phyloP scores from a whole-genome alignment of 1,140 invertebrate genomes.

The Atta texana region DNA sequence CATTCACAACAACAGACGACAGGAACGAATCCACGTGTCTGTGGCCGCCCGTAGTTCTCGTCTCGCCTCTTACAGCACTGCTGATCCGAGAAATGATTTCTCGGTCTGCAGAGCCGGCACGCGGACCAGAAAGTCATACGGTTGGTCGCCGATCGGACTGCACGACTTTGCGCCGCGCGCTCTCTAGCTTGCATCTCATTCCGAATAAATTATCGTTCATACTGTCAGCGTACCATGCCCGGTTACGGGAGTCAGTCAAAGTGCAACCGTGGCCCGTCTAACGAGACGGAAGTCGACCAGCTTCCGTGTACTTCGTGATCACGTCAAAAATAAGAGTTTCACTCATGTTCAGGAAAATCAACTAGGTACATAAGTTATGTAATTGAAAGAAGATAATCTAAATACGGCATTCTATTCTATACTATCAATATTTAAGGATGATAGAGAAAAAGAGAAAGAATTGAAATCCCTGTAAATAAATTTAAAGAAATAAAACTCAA shows the following conservation, averaged over 20 bases:
- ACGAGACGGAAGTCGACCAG: constrained; percentile 62
- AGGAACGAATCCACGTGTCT: constrained; percentile 65
- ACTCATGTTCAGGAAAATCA: neutral
- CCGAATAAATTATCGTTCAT: constrained; percentile 74
- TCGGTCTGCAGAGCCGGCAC: constrained; percentile 64
- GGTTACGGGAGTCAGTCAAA: constrained; percentile 58
- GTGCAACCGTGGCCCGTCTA: constrained; percentile 67
- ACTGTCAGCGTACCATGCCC: constrained; percentile 51
- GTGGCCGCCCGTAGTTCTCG: constrained; percentile 22
- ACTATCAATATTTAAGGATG: neutral
- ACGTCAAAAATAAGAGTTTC: neutral
- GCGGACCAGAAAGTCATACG: constrained; percentile 62
- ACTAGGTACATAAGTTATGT: neutral
- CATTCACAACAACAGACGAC: constrained; percentile 53
- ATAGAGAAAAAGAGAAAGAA: neutral
- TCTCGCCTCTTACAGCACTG: constrained; percentile 50
- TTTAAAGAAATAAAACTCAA: neutral
- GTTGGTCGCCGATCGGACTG: constrained; percentile 51
- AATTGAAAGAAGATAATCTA: neutral
- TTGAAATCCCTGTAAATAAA: neutral
- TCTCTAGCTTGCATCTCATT: constrained; percentile 63
- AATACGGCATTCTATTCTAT: neutral
- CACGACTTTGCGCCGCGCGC: constrained; percentile 68
- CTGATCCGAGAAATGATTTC: constrained; percentile 74
- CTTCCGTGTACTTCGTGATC: constrained; percentile 70